Conservation (phyloP, 2,888 invertebrate species). For the Melieria crassipennis region DNA sequence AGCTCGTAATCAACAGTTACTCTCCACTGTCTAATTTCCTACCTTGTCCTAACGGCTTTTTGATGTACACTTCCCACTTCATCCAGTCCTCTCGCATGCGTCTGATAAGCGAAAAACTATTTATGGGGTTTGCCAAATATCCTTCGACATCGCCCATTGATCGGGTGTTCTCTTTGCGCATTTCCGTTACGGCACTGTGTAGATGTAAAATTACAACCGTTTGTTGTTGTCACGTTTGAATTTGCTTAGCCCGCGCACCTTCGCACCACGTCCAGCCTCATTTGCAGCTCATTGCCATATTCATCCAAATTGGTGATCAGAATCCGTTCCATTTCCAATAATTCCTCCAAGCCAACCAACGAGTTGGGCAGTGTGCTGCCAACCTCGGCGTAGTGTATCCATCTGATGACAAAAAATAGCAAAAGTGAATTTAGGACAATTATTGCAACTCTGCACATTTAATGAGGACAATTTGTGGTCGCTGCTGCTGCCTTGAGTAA, state of each 20-base stretch:
- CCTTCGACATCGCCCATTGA: constrained; percentile 43
- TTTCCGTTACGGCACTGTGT: constrained; percentile 32
- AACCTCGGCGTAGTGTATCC: not conserved
- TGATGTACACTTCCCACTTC: constrained; percentile 52
- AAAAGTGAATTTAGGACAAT: too few relatives aligned
- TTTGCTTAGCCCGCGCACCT: constrained; percentile 39
- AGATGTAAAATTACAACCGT: not conserved
- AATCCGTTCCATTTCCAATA: constrained; percentile 48
- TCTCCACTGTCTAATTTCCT: too few relatives aligned
- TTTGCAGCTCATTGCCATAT: constrained; percentile 51
- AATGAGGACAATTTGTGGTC: too few relatives aligned
- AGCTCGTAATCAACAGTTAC: too few relatives aligned
- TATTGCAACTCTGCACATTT: too few relatives aligned
- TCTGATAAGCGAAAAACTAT: constrained; percentile 53
- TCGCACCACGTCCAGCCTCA: constrained; percentile 48
- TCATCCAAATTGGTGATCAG: constrained; percentile 51
- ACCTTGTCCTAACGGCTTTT: constrained; percentile 48
- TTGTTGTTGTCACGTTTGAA: too few relatives aligned
- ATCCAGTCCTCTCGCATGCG: constrained; percentile 57
- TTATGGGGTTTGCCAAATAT: constrained; percentile 56
- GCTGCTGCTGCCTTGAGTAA: too few relatives aligned
- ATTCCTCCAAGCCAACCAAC: constrained; percentile 53
- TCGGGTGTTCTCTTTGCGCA: constrained; percentile 47
- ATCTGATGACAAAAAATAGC: too few relatives aligned
- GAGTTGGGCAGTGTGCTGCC: constrained; percentile 54